A percentile compares a stretch with the other conserved stretches of the same genome.
These are phyloP conservation scores for Oophaga pumilio DNA, from an alignment of 2,113 vertebrate species.

Conservation along the genomic window DNA sequence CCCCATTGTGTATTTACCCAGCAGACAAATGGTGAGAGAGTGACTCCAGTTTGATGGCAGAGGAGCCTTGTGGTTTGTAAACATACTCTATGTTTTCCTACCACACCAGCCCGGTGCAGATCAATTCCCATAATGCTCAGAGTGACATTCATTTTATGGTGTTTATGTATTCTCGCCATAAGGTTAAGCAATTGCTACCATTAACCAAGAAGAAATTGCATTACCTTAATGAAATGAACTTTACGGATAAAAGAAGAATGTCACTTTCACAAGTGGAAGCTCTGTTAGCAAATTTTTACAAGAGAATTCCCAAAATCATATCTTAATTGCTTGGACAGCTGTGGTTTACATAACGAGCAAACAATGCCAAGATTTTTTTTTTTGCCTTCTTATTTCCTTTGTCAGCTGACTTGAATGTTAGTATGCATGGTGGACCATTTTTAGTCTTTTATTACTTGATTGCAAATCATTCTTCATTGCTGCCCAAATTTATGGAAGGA, in stretches of 20 bases:
- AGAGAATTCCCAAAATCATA: conserved; percentile 86
- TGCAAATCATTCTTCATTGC: conserved; percentile 90
- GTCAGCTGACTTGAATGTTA: conserved; percentile 81
- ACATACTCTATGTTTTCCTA: conserved; percentile 42
- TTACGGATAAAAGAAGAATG: conserved; percentile 82
- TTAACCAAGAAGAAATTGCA: conserved; percentile 81
- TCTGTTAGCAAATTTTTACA: conserved; percentile 81
- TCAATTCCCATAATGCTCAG: conserved; percentile 70
- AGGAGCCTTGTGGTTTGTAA: conserved; percentile 23
- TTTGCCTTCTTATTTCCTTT: conserved; percentile 80
- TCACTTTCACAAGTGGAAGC: conserved; percentile 83
- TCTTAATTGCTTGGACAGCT: conserved; percentile 87
- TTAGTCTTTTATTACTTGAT: conserved; percentile 85
- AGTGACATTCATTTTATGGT: conserved; percentile 79
- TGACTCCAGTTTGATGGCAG: conserved; percentile 19
- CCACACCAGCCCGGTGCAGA: conserved; percentile 71
- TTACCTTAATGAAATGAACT: conserved; percentile 84
- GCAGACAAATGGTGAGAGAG: conserved; percentile 8
- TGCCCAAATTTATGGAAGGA: conserved; percentile 89
- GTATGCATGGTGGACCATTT: conserved; percentile 82
- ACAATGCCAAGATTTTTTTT: conserved; percentile 78
- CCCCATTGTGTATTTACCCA: conserved; percentile 31
- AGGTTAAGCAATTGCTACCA: conserved; percentile 82
- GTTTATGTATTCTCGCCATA: conserved; percentile 79
- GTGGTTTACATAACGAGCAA: conserved; percentile 85